These are phyloP conservation scores for Eupithecia tripunctaria DNA, from an alignment of 2,888 invertebrate genomes.

Conservation along the genomic window DNA sequence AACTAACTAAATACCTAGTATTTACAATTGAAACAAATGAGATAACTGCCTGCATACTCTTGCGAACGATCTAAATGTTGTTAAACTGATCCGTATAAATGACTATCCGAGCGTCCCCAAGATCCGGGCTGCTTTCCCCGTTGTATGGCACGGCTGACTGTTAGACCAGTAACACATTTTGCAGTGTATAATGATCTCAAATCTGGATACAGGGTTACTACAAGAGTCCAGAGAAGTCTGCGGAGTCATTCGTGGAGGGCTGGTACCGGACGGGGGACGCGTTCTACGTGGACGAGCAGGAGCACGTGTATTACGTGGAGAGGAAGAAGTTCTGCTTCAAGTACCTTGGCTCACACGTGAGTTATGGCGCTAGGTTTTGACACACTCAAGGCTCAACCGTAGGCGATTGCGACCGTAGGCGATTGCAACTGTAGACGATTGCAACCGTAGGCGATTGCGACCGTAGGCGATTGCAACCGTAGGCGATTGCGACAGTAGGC, in stretches of 20 bases:
- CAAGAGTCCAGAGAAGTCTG: neutral
- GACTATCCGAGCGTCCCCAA: neutral
- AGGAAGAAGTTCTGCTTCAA: constrained; percentile 15
- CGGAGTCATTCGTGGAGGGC: neutral
- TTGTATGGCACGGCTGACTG: neutral
- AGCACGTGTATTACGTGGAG: neutral
- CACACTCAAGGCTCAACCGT: no score
- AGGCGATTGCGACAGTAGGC: no score
- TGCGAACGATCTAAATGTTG: neutral
- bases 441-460: no score
- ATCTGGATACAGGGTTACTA: constrained; percentile 7
- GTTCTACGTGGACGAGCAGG: constrained; percentile 2
- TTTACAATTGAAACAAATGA: neutral
- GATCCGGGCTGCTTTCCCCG: neutral
- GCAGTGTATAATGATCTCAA: neutral
- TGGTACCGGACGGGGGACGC: constrained; percentile 12
- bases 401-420: no score
- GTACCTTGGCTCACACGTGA: neutral
- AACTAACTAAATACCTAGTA: no score
- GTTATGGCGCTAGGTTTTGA: no score
- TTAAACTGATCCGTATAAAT: neutral
- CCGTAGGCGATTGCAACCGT: no score
- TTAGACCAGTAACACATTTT: neutral
- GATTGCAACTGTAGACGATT: no score
- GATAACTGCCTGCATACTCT: no score